Evolutionary conservation across 2,888 invertebrate species (phyloP).

Genomic region (Lepidochitona cinerea): DNA sequence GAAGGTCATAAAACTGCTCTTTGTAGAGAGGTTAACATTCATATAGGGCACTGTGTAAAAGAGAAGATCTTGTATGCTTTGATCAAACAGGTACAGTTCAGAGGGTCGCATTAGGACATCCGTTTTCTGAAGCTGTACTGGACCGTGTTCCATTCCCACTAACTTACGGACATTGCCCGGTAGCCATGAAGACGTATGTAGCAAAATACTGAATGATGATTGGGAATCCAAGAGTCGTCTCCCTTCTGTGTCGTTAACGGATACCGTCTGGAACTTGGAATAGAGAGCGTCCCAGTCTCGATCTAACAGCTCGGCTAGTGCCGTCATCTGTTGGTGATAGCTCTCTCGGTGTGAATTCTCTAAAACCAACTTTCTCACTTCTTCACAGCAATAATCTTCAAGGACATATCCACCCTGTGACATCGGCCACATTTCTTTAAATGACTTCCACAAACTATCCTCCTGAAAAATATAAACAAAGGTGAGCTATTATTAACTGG

Average conservation of each 20-base stretch:
- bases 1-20: slow-evolving; percentile 46
- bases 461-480: too few relatives aligned
- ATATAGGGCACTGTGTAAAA: slow-evolving; percentile 57
- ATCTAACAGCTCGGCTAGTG: slow-evolving; percentile 45
- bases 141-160: slow-evolving; percentile 8
- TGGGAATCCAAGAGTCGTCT: slow-evolving; percentile 36
- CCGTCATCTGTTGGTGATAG: slow-evolving; percentile 49
- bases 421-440: slow-evolving; percentile 44
- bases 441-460: slow-evolving; percentile 50
- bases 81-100: slow-evolving; percentile 32
- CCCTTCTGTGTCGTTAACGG: slow-evolving; percentile 35
- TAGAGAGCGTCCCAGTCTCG: slow-evolving; percentile 45
- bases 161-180: slow-evolving; percentile 42
- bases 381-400: slow-evolving; percentile 54
- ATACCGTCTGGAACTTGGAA: slow-evolving; percentile 29
- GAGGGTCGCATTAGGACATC: slow-evolving; percentile 26
- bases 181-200: slow-evolving; percentile 53
- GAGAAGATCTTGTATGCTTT: slow-evolving; percentile 40
- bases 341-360: slow-evolving; percentile 20
- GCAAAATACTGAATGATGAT: slow-evolving; percentile 56
- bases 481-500: too few relatives aligned
- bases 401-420: slow-evolving; percentile 38
- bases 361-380: slow-evolving; percentile 51
- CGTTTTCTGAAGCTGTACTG: neutral
- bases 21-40: slow-evolving; percentile 20